Evolutionary conservation across 2,888 invertebrate species (phyloP).

Genomic region (Abscondita cerata): DNA sequence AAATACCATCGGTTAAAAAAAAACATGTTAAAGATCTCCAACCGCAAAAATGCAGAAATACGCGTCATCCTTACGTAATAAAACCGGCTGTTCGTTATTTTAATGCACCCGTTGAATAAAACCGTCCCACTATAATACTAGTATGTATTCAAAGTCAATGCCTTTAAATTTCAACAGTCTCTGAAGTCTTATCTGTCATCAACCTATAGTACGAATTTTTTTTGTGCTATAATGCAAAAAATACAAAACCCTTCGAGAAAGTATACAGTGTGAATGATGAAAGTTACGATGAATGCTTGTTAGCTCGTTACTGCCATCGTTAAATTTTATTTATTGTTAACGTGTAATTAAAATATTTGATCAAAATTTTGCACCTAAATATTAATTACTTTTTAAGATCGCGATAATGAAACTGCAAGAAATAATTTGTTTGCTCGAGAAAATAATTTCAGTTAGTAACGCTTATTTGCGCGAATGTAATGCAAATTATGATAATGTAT

Average conservation of each 20-base stretch:
- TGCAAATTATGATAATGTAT: constrained; percentile 37
- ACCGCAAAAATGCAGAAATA: constrained; percentile 20
- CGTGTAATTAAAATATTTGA: neutral
- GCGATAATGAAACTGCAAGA: constrained; percentile 4
- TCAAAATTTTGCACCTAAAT: neutral
- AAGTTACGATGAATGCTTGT: too few relatives aligned
- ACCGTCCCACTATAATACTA: constrained; percentile 3
- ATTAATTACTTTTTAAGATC: constrained; percentile 1
- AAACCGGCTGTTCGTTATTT: constrained; percentile 20
- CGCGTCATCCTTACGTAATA: constrained; percentile 22
- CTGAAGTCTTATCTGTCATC: constrained; percentile 11
- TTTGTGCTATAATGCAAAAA: constrained; percentile 1
- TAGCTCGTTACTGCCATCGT: neutral
- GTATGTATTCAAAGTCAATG: constrained; percentile 8
- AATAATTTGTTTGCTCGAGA: constrained; percentile 23
- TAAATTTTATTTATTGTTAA: too few relatives aligned
- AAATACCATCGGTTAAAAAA: neutral
- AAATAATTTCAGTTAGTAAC: constrained; percentile 24
- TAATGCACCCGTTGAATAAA: constrained; percentile 26
- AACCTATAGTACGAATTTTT: too few relatives aligned
- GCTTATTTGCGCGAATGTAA: constrained; percentile 29
- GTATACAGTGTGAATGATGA: too few relatives aligned
- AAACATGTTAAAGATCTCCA: constrained; percentile 19
- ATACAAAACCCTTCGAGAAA: too few relatives aligned
- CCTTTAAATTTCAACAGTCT: constrained; percentile 8